Evolutionary conservation across 2,888 invertebrate species (phyloP).

Genomic region (Clivina fossor): DNA sequence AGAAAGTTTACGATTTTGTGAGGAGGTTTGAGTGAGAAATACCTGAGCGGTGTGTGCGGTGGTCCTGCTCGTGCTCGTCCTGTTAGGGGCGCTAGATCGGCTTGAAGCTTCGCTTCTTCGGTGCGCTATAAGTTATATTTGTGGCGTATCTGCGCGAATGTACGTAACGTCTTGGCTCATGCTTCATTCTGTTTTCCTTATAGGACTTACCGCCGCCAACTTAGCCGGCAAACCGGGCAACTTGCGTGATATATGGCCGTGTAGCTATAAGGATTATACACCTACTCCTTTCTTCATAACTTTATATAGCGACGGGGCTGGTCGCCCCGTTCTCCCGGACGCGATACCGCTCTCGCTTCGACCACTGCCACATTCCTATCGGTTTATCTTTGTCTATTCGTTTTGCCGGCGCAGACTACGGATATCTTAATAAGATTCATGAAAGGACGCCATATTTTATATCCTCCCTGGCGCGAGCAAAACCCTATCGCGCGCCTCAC

Average conservation of each 20-base stretch:
- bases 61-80: neutral
- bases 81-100: neutral
- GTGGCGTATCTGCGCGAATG: slow-evolving; percentile 33
- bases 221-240: slow-evolving; percentile 24
- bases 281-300: slow-evolving; percentile 59
- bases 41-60: too few species aligned
- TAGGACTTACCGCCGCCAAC: slow-evolving; percentile 50
- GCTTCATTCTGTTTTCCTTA: slow-evolving; percentile 55
- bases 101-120: neutral
- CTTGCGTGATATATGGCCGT: slow-evolving; percentile 54
- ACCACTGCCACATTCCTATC: slow-evolving; percentile 48
- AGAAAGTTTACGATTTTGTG: too few species aligned
- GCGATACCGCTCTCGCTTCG: slow-evolving; percentile 42
- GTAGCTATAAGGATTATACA: slow-evolving; percentile 58
- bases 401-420: slow-evolving; percentile 56
- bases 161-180: slow-evolving; percentile 33
- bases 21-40: too few species aligned
- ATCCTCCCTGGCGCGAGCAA: slow-evolving; percentile 59
- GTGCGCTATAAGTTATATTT: slow-evolving; percentile 29
- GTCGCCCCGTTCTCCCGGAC: too few species aligned
- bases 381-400: slow-evolving; percentile 54
- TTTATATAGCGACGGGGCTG: slow-evolving; percentile 47
- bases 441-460: slow-evolving; percentile 82
- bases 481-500: too few species aligned
- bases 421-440: slow-evolving; percentile 83